Percentiles rank a stretch among this genome's conserved stretches.
These are phyloP conservation scores for Pseudolaguvia tuberculata DNA, from an alignment of 2,113 vertebrate species.

Conservation along the genomic window DNA sequence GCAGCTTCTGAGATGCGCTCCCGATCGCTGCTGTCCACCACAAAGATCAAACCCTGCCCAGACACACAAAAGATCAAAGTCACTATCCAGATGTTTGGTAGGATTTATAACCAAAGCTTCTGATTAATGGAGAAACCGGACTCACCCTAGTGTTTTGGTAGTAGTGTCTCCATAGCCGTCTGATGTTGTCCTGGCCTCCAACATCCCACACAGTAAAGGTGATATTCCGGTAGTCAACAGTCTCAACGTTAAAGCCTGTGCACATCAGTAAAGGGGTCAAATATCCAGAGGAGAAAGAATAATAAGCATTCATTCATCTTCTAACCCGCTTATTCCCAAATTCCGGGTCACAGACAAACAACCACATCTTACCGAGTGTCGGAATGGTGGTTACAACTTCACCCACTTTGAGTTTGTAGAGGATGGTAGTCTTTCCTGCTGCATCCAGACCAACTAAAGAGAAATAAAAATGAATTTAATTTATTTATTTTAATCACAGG, in stretches of 20 bases:
- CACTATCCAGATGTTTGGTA: too few relatives aligned
- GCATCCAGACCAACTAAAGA: conserved; percentile 73
- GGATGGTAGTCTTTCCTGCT: conserved; percentile 78
- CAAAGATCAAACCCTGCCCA: conserved; percentile 74
- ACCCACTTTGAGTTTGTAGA: conserved; percentile 79
- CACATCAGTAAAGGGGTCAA: too few relatives aligned
- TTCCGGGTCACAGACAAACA: too few relatives aligned
- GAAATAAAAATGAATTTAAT: too few relatives aligned
- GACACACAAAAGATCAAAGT: too few relatives aligned
- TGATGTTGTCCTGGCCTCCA: conserved; percentile 76
- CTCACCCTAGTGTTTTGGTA: conserved; percentile 79
- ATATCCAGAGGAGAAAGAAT: too few relatives aligned
- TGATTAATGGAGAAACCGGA: background rate
- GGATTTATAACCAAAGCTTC: background rate
- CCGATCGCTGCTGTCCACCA: conserved; percentile 78
- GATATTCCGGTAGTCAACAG: conserved; percentile 78
- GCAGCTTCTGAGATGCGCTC: conserved; percentile 70
- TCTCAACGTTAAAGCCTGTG: conserved; percentile 78
- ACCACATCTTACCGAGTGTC: conserved; percentile 75
- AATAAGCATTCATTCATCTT: too few relatives aligned
- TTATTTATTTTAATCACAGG: too few relatives aligned
- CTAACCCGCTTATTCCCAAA: too few relatives aligned
- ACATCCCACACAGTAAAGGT: conserved; percentile 82
- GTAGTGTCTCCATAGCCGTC: conserved; percentile 79
- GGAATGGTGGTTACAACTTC: conserved; percentile 78